Evolutionary conservation across 2,797 vertebrate species (phyloP), one percentile per base, ranked within the genome.

Genomic region (Spinibarbus caldwelli): DNA sequence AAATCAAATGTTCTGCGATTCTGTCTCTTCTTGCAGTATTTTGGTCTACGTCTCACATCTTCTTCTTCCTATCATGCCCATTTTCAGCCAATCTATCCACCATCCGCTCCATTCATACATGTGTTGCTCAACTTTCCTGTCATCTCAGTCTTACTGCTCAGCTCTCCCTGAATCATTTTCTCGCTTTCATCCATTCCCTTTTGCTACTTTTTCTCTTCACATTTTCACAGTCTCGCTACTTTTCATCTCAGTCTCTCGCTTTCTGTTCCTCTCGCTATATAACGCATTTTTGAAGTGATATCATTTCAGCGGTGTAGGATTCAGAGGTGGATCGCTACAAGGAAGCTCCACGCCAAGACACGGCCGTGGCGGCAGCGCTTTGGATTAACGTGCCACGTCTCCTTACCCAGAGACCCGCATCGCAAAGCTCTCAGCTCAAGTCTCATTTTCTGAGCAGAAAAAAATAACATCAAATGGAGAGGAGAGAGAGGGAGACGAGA

Each of bases 231-330:
- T 47, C 45, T 26, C 45, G 34, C 78, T 36, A 49, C 38, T 59
- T 71, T 76, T 72, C 23, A 72, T 80, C 52, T 79, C 66, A 59
- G 38, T 38, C 19, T 64, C 36, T 34, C 17, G 26, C 23, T 45
- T n/a, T 78, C 73, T 77, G 38, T 64, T 73, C 15, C 67, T 73
- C 34, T 72, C 21, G 12, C 15, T 83, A 36, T 78, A n/a, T n/a
- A 83, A 78, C 14, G 14, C 19, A 66, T 76, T 88, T 86, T 85
- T 85, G 84, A 54, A 71, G 57, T 45, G 43, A 85, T 86, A 52
- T 72, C 9, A 80, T 77, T 87, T 83, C 70, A 68, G 68, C 6
- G 8, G 21, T 79, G 79, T 75, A 79, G 75, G 47, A 62, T 89
- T 36, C n/a, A n/a, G n/a, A n/a, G 62, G 52, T 75, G 81, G 43